These are phyloP conservation scores for Stichopus chloronotus DNA, from an alignment of 35 echinoderm and acorn worm genomes.

Conservation along the genomic window DNA sequence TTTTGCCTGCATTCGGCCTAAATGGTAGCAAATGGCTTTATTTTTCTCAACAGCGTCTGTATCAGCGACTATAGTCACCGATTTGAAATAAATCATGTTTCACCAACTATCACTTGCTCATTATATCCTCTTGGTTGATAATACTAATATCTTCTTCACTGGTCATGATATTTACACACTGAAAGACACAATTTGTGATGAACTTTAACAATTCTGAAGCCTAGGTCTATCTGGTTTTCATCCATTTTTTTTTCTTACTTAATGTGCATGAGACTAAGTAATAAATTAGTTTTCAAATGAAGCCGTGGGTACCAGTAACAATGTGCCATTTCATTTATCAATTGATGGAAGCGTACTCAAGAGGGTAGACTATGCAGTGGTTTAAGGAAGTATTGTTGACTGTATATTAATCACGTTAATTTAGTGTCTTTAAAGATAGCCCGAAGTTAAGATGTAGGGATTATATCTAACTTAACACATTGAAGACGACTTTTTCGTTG, in stretches of 20 bases:
- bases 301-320: neutral
- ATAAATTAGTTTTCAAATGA: neutral
- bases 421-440: neutral
- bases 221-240: neutral
- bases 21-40: too few species aligned
- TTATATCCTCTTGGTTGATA: neutral
- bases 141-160: slow-evolving; percentile 17
- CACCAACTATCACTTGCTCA: too few species aligned
- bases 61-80: too few species aligned
- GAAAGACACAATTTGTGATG: slow-evolving; percentile 2
- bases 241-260: neutral
- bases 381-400: neutral
- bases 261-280: neutral
- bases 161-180: neutral
- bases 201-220: neutral
- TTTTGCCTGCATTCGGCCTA: too few species aligned
- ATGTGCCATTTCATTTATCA: slow-evolving; percentile 2
- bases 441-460: neutral
- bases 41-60: too few species aligned
- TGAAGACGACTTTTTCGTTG: neutral
- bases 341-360: neutral
- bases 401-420: neutral
- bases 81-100: too few species aligned
- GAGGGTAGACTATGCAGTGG: neutral
- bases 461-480: neutral